Evolutionary conservation across 2,113 vertebrate species (phyloP).

Genomic region (Hyperoodon ampullatus): DNA sequence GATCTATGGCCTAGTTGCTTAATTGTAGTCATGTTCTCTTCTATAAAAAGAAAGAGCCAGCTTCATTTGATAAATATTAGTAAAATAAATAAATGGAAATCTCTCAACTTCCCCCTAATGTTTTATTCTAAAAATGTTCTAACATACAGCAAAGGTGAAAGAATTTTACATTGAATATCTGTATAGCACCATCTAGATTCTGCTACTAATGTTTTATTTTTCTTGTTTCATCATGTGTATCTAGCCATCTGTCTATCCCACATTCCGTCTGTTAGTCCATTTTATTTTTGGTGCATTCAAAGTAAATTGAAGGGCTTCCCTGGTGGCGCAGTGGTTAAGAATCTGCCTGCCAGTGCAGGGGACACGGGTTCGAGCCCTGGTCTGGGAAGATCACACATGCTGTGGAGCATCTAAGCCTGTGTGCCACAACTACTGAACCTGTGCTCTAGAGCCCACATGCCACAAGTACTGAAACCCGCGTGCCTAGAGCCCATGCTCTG

Average conservation of each 20-base stretch:
- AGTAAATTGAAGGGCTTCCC: not conserved
- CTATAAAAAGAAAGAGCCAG: not conserved
- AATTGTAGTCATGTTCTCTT: not conserved
- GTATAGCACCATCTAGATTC: not conserved
- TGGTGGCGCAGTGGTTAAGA: too few relatives aligned
- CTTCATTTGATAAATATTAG: not conserved
- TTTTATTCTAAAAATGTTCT: not conserved
- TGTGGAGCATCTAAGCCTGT: too few relatives aligned
- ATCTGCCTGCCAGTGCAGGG: too few relatives aligned
- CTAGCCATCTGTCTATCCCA: not conserved
- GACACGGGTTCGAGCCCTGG: too few relatives aligned
- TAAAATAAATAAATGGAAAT: not conserved
- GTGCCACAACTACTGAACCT: too few relatives aligned
- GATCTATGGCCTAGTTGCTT: not conserved
- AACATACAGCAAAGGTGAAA: not conserved
- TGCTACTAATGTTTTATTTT: not conserved
- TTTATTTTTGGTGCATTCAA: not conserved
- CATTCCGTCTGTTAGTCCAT: not conserved
- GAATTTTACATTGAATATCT: not conserved
- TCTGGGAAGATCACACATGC: too few relatives aligned
- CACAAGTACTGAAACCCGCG: too few relatives aligned
- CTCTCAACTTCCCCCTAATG: not conserved
- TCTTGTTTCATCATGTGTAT: not conserved
- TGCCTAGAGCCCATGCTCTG: too few relatives aligned
- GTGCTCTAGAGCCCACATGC: too few relatives aligned